phyloP scores from a whole-genome alignment of 2,888 invertebrate genomes.

The Escarpia spicata region DNA sequence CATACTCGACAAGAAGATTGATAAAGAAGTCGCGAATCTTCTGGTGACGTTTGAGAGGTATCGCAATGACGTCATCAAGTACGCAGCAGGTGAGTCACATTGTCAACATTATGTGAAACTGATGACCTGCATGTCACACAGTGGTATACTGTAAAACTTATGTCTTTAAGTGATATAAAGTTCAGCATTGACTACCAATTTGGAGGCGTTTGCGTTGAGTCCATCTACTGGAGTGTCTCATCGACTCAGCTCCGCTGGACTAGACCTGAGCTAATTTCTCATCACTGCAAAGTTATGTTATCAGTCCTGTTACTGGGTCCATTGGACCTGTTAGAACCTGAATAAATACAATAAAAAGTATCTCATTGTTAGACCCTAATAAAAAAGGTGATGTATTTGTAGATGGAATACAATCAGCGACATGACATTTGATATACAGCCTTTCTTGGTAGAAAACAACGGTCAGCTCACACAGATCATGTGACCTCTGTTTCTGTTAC shows the following conservation, averaged over 20 bases:
- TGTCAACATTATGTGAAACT: neutral
- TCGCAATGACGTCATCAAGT: slow-evolving; percentile 61
- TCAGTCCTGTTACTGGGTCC: too few relatives aligned
- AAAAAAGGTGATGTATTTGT: neutral
- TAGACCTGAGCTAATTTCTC: too few relatives aligned
- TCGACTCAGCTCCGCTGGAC: neutral
- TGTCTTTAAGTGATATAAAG: too few relatives aligned
- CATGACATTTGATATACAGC: neutral
- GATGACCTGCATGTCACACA: neutral
- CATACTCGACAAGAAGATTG: slow-evolving; percentile 58
- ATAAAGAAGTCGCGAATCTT: slow-evolving; percentile 60
- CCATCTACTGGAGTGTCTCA: neutral
- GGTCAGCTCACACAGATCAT: neutral
- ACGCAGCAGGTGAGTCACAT: slow-evolving; percentile 54
- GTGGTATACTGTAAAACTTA: neutral
- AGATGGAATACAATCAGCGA: neutral
- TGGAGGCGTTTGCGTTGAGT: neutral
- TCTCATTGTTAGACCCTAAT: neutral
- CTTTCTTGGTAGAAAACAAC: neutral
- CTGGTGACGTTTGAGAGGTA: slow-evolving; percentile 61
- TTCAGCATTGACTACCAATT: too few relatives aligned
- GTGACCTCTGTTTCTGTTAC: slow-evolving; percentile 35
- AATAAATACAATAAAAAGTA: too few relatives aligned
- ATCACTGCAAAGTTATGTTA: too few relatives aligned
- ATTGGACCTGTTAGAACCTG: too few relatives aligned